Base-by-base conservation (phyloP, 2,797 vertebrate species). In the Aldrovandia affinis region DNA sequence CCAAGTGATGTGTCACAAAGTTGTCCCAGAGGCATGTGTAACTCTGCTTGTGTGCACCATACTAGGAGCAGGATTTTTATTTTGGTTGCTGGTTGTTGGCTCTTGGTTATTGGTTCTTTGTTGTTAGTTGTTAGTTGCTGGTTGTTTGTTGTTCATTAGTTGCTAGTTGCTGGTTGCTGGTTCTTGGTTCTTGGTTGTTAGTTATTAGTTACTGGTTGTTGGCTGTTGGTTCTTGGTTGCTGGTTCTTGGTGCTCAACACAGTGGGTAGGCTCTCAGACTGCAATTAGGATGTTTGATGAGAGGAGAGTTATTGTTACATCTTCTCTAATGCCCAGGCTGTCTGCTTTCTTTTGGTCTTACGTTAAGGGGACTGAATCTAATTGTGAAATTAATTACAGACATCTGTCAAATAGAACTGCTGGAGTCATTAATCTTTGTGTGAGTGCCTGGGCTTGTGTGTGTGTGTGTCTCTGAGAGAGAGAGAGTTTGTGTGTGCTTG, bases 201-300 rank as follows among this genome's bases (percentile, higher is more conserved):
- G 47, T 50, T 50, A 6, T 5, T 12, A 50, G n/a, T n/a, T n/a
- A n/a, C n/a, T 15, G 30, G 30, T 14, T 52, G 7, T 52, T 10
- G 33, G 59, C 5, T 50, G 6, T 6, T 5, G 47, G 47, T 12
- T 50, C 12, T 6, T 5, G 47, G 47, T 12, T 50, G 47, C n/a
- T 50, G 47, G 47, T 50, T 50, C 12, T 5, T 12, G 12, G 6
- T 50, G 47, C 42, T 10, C 10, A 81, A 28, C 25, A 2, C 10
- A 28, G 61, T 30, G 44, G 28, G 25, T 9, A n/a, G 44, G 18
- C 68, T 86, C 86, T 86, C 59, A 44, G 80, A 83, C 79, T 83
- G 84, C 87, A 87, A 89, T 89, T 86, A 85, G 80, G 82, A 84
- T 28, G 28, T 83, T 44, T 86, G 86, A 80, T 87, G 79, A 86